Conservation (phyloP, 2,888 invertebrate genomes). For the Melanophora roralis region DNA sequence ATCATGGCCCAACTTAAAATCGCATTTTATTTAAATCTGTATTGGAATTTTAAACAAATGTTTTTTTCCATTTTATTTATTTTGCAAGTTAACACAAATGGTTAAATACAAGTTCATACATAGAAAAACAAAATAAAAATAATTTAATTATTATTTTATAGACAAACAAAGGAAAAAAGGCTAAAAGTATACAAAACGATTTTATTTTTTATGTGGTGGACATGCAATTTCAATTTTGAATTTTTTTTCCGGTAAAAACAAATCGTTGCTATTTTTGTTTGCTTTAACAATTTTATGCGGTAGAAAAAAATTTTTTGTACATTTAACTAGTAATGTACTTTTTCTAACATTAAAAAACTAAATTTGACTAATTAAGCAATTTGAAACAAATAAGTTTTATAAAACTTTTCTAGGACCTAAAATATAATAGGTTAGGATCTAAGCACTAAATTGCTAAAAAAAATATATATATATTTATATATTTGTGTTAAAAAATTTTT, state of each 20-base stretch:
- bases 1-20: not conserved
- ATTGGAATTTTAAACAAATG: constrained; percentile 33
- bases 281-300: constrained; percentile 21
- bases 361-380: constrained; percentile 14
- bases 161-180: constrained; percentile 17
- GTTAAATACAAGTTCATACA: not conserved
- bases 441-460: too few species aligned
- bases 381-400: constrained; percentile 17
- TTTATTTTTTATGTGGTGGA: constrained; percentile 55
- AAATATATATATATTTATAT: too few species aligned
- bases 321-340: too few species aligned
- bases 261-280: constrained; percentile 29
- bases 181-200: constrained; percentile 26
- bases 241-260: constrained; percentile 29
- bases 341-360: too few species aligned
- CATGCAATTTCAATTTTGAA: constrained; percentile 45
- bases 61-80: not conserved
- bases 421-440: too few species aligned
- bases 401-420: not conserved
- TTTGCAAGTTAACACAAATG: constrained; percentile 3
- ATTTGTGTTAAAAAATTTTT: too few species aligned
- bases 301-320: too few species aligned
- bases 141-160: constrained; percentile 49
- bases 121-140: constrained; percentile 17
- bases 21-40: not conserved